These are phyloP conservation scores for Ylistrum balloti DNA, from an alignment of 1,140 invertebrate genomes.

Conservation along the genomic window DNA sequence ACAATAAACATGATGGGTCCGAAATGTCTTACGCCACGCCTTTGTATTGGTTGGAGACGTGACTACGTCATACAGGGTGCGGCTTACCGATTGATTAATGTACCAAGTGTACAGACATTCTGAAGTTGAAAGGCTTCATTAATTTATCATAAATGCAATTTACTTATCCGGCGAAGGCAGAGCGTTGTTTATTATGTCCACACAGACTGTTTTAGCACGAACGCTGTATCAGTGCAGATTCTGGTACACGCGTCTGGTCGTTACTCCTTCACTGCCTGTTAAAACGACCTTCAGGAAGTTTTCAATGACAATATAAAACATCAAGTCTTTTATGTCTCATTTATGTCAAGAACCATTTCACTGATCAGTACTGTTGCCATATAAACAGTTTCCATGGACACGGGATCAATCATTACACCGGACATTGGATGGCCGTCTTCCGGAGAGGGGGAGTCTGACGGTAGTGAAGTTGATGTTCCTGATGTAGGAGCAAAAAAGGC, in stretches of 20 bases:
- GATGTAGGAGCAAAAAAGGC: background rate
- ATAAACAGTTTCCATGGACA: conserved; percentile 3
- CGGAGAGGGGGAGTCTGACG: background rate
- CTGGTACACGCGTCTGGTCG: background rate
- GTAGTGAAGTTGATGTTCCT: background rate
- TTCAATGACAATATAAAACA: background rate
- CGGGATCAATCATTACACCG: background rate
- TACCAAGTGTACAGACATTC: background rate
- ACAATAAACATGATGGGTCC: background rate
- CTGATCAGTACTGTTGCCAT: background rate
- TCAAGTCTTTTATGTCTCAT: background rate
- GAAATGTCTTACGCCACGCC: background rate
- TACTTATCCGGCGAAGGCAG: background rate
- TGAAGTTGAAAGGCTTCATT: background rate
- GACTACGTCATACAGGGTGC: background rate
- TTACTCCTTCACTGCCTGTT: background rate
- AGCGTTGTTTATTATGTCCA: background rate
- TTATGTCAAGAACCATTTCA: background rate
- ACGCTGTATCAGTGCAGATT: background rate
- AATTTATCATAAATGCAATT: conserved; percentile 12
- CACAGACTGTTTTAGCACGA: background rate
- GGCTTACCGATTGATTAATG: background rate
- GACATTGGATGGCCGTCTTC: background rate
- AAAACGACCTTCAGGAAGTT: conserved; percentile 16
- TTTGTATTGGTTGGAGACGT: background rate